Evolutionary conservation across 2,888 invertebrate genomes (phyloP).

Genomic region (Ophraella communa): DNA sequence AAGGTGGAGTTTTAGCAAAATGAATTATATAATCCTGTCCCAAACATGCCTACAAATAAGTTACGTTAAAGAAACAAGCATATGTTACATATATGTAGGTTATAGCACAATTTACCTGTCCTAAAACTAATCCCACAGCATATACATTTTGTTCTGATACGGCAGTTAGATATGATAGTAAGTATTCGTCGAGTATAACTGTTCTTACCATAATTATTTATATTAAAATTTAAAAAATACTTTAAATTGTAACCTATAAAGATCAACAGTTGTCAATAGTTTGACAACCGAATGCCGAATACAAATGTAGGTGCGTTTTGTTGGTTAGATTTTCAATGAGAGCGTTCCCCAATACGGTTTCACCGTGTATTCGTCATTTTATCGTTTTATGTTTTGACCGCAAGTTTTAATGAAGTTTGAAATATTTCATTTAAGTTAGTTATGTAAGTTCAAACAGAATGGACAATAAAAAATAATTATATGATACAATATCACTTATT

Average conservation of each 20-base stretch:
- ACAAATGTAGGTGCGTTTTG: too few relatives aligned
- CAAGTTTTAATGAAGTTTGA: too few relatives aligned
- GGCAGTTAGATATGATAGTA: slow-evolving; percentile 71
- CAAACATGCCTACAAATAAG: slow-evolving; percentile 63
- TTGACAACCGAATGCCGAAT: background rate
- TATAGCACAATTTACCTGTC: slow-evolving; percentile 69
- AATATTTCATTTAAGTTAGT: too few relatives aligned
- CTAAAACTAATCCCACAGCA: slow-evolving; percentile 77
- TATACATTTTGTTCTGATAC: slow-evolving; percentile 69
- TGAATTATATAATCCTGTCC: slow-evolving; percentile 80
- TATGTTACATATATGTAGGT: slow-evolving; percentile 29
- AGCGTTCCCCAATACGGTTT: too few relatives aligned
- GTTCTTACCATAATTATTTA: slow-evolving; percentile 61
- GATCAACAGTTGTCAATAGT: slow-evolving; percentile 9
- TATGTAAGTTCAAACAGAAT: too few relatives aligned
- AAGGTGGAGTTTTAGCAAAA: slow-evolving; percentile 79
- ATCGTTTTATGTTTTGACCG: too few relatives aligned
- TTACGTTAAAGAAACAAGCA: slow-evolving; percentile 31
- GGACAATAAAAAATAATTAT: too few relatives aligned
- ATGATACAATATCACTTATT: background rate
- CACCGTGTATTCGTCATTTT: too few relatives aligned
- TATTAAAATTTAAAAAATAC: background rate
- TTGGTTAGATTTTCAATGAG: too few relatives aligned
- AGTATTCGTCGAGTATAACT: slow-evolving; percentile 72
- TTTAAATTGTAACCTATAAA: slow-evolving; percentile 14